Evolutionary conservation across 2,888 invertebrate genomes (phyloP).

Genomic region (Synergus gifuensis): DNA sequence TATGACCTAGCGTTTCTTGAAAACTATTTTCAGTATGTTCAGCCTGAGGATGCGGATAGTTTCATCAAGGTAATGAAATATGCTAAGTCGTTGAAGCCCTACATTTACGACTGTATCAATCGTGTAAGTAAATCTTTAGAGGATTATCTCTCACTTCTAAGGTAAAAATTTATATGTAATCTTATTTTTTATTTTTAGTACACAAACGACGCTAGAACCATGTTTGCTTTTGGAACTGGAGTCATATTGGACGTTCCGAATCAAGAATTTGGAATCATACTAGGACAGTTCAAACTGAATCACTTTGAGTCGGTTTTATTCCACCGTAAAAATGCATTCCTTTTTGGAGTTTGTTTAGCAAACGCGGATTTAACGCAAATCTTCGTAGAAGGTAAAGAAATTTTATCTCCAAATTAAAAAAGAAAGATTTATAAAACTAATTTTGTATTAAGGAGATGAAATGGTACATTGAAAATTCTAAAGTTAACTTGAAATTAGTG

Average conservation of each 20-base stretch:
- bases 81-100: not conserved
- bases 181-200: constrained; percentile 56
- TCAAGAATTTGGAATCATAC: constrained; percentile 64
- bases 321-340: constrained; percentile 61
- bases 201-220: constrained; percentile 55
- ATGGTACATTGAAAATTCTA: too few species aligned
- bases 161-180: not conserved
- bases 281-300: constrained; percentile 61
- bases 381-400: constrained; percentile 55
- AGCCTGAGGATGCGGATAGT: not conserved
- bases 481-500: not conserved
- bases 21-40: not conserved
- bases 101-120: constrained; percentile 19
- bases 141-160: not conserved
- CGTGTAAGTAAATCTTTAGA: constrained; percentile 2
- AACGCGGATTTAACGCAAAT: constrained; percentile 49
- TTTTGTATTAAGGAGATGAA: not conserved
- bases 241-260: constrained; percentile 58
- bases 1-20: not conserved
- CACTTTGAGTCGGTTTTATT: constrained; percentile 63
- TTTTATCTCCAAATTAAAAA: not conserved
- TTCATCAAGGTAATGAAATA: not conserved
- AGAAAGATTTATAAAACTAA: not conserved
- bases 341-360: constrained; percentile 50
- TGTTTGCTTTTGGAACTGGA: constrained; percentile 62